Conservation (phyloP, 1,140 invertebrate species). For the Drosophila arizonae region DNA sequence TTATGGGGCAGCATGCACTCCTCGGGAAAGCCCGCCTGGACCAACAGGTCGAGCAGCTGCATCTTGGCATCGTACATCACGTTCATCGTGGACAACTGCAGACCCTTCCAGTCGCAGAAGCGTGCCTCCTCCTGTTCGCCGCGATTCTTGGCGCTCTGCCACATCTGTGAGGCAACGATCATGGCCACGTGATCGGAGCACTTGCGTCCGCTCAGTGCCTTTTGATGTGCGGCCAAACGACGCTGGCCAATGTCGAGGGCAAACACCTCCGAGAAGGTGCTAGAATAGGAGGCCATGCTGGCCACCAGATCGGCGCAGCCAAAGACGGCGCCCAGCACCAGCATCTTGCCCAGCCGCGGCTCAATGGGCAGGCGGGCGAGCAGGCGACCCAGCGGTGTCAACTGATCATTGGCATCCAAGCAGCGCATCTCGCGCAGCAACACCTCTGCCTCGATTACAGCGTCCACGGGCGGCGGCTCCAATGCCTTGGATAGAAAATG, state of each 20-base stretch:
- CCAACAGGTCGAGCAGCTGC: conserved; percentile 93
- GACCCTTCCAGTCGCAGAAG: conserved; percentile 95
- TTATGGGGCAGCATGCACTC: conserved; percentile 89
- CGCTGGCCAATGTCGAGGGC: conserved; percentile 87
- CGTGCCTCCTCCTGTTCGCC: conserved; percentile 91
- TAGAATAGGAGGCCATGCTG: conserved; percentile 96
- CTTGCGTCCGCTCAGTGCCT: conserved; percentile 91
- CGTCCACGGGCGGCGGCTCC: conserved; percentile 96
- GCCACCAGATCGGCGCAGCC: conserved; percentile 93
- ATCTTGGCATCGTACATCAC: conserved; percentile 96
- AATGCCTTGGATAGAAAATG: conserved; percentile 97
- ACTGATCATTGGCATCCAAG: conserved; percentile 91
- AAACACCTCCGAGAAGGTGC: conserved; percentile 96
- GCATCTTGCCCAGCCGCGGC: conserved; percentile 96
- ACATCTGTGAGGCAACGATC: conserved; percentile 94
- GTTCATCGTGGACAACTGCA: conserved; percentile 93
- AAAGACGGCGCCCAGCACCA: conserved; percentile 94
- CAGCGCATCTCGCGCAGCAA: conserved; percentile 92
- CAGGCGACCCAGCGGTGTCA: conserved; percentile 95
- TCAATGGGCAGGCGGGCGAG: conserved; percentile 96
- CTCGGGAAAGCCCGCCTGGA: conserved; percentile 93
- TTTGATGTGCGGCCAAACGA: conserved; percentile 90
- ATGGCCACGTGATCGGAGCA: conserved; percentile 98
- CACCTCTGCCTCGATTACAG: conserved; percentile 95
- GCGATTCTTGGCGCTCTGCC: conserved; percentile 90